Percentiles rank a stretch among this genome's conserved stretches.
These are phyloP conservation scores for Euura saliciscinereae DNA, from an alignment of 1,140 invertebrate species.

Conservation along the genomic window DNA sequence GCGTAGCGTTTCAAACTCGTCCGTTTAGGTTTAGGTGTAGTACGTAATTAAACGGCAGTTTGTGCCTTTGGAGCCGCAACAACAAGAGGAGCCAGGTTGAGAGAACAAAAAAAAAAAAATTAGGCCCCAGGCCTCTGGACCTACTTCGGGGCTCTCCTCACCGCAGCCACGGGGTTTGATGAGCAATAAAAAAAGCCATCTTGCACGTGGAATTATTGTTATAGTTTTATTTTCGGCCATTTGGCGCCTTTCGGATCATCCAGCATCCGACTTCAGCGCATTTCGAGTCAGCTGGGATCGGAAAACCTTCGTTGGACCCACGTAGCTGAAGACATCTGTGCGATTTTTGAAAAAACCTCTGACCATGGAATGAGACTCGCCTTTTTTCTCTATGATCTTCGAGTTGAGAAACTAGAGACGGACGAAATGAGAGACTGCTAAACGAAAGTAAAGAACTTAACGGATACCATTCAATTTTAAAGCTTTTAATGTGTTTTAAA, in stretches of 20 bases:
- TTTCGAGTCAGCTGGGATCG: no score
- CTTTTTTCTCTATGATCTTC: no score
- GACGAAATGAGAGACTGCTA: no score
- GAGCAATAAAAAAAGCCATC: slow-evolving; percentile 3
- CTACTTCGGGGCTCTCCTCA: neutral
- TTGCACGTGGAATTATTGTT: neutral
- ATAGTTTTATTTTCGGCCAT: neutral
- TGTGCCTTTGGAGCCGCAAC: neutral
- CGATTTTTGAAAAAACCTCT: no score
- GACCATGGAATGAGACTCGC: no score
- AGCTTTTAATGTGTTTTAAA: neutral
- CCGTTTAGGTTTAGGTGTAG: neutral
- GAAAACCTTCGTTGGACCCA: no score
- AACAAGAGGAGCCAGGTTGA: neutral
- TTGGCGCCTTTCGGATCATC: neutral
- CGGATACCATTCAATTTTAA: neutral
- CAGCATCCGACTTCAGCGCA: neutral
- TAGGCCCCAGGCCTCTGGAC: neutral
- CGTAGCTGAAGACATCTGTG: no score
- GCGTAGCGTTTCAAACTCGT: neutral
- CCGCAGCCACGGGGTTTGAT: neutral
- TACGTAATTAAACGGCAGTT: slow-evolving; percentile 3
- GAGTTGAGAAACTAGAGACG: no score
- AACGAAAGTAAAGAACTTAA: neutral
- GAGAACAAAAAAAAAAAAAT: neutral